Evolutionary conservation across 2,797 vertebrate species (phyloP), one percentile per base, ranked within the genome.

Genomic region (Onychomys arenicola): DNA sequence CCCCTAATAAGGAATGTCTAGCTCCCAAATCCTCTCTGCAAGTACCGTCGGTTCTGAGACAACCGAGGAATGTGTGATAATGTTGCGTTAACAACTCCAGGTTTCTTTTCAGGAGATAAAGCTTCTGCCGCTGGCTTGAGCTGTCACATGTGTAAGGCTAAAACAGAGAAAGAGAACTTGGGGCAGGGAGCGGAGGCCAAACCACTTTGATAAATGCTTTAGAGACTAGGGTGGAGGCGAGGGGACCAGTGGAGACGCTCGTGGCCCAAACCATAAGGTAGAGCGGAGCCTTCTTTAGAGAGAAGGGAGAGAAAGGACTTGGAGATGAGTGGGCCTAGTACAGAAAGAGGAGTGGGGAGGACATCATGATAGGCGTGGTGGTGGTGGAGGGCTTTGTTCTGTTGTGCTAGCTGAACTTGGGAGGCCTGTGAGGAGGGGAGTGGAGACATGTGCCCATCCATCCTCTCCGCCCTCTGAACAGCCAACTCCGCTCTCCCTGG

Each of bases 101-200:
- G 52, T 43, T 40, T 85, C 27, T 81, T 76, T 76, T 77, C 29
- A 88, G 92, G 95, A 93, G 40, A 90, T 46, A n/a, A 91, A 52
- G 34, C 75, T 69, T 63, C 25, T 84, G 71, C 40, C 4, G 27
- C 37, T 90, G 16, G 23, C 16, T 86, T 89, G 55, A 32, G 13
- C 81, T 87, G 43, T 2, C 7, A n/a, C 43, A 65, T 43, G 14
- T 29, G 27, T 25, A 94, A 93, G 83, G 57, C 81, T 5, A 61
- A 88, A 78, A 65, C 29, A 9, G 29, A 93, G 80, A 49, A 69
- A 84, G 80, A 93, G 49, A 67, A 13, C 52, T 88, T 83, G 23
- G 17, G 69, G 19, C 73, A 91, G 37, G 69, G 52, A 75, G 2
- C 13, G 4, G 40, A 21, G 46, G 21, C 40, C 29, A 23, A 12